Percentiles rank a stretch among this genome's conserved stretches.
These are phyloP conservation scores for Ptychobarbus kaznakovi DNA, from an alignment of 2,797 vertebrate genomes.

Conservation along the genomic window DNA sequence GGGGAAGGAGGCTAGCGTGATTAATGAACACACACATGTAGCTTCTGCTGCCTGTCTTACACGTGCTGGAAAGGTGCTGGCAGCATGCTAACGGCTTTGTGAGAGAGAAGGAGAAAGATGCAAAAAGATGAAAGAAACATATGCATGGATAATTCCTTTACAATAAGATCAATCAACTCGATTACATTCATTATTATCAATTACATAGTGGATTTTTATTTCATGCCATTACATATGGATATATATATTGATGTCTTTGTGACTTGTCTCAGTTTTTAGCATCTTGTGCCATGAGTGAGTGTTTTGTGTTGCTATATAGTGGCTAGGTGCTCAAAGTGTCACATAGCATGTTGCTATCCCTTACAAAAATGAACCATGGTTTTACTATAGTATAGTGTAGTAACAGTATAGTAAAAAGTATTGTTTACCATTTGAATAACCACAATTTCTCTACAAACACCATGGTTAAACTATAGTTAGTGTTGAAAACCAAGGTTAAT, in stretches of 20 bases:
- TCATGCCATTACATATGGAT: background rate
- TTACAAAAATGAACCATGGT: background rate
- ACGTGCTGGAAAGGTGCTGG: background rate
- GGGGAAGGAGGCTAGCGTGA: constrained; percentile 7
- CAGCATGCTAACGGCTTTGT: background rate
- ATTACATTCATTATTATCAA: background rate
- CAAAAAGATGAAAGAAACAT: background rate
- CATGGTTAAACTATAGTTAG: background rate
- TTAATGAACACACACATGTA: constrained; percentile 26
- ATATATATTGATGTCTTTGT: background rate
- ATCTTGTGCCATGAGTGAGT: background rate
- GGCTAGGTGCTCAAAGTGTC: background rate
- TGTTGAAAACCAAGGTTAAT: background rate
- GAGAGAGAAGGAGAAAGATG: background rate
- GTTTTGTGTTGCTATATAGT: background rate
- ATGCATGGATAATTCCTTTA: background rate
- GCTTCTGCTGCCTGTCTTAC: constrained; percentile 9
- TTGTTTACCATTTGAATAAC: background rate
- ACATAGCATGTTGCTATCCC: background rate
- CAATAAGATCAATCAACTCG: background rate
- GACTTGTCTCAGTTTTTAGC: background rate
- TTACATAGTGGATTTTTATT: background rate
- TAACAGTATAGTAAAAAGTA: background rate
- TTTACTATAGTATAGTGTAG: background rate
- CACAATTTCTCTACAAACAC: background rate